A percentile compares a stretch with the other conserved stretches of the same genome.
These are phyloP conservation scores for Chironomus striatipennis DNA, from an alignment of 1,140 invertebrate genomes.

Conservation along the genomic window DNA sequence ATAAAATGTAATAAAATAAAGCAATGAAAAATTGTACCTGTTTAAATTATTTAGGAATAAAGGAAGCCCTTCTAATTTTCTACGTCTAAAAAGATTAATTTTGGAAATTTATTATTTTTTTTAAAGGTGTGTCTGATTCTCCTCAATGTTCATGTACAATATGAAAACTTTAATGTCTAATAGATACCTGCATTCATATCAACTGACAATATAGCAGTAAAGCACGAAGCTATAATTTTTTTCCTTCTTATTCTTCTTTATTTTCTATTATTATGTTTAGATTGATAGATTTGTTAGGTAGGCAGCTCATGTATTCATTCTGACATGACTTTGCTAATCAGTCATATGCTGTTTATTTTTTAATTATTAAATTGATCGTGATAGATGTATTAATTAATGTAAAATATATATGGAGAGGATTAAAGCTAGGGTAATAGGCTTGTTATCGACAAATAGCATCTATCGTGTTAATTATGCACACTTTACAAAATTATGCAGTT, in stretches of 20 bases:
- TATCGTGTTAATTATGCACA: no score
- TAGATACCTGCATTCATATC: background rate
- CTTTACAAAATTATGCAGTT: no score
- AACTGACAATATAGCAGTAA: conserved; percentile 7
- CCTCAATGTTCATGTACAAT: background rate
- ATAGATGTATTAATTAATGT: no score
- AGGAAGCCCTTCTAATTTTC: background rate
- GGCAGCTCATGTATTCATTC: background rate
- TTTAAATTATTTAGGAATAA: background rate
- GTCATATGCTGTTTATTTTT: background rate
- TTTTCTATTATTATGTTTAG: background rate
- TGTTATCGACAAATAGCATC: no score
- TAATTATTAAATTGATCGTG: no score
- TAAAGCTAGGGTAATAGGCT: no score
- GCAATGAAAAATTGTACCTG: background rate
- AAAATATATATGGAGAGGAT: no score
- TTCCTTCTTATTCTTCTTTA: background rate
- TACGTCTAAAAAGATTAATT: background rate
- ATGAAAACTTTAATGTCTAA: background rate
- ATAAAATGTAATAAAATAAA: no score
- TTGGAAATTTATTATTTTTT: background rate
- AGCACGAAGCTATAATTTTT: background rate
- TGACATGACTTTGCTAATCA: conserved; percentile 7
- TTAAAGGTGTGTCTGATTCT: background rate
- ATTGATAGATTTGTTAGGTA: background rate